Percentiles rank a stretch among this genome's conserved stretches.
These are phyloP conservation scores for Knipowitschia caucasica DNA, from an alignment of 2,797 vertebrate species.

Conservation along the genomic window DNA sequence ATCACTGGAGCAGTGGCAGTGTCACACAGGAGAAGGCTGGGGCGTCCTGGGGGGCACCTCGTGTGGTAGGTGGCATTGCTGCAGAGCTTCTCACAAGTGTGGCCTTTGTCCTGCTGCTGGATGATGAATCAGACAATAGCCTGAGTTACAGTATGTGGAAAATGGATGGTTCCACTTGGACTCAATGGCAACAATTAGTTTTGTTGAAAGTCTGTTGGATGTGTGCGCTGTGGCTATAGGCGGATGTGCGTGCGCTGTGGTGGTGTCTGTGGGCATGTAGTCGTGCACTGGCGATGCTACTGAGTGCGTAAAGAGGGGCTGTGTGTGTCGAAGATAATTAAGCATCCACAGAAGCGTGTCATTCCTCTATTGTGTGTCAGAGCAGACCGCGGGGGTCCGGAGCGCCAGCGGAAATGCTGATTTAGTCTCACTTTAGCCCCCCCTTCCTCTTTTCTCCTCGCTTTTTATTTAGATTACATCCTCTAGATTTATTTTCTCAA, in stretches of 20 bases:
- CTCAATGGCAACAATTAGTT: slow-evolving; percentile 42
- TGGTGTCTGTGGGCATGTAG: slow-evolving; percentile 14
- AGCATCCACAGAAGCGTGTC: slow-evolving; percentile 69
- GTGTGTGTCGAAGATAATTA: slow-evolving; percentile 68
- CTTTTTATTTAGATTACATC: slow-evolving; percentile 51
- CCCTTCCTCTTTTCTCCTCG: slow-evolving; percentile 33
- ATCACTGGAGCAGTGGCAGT: neutral
- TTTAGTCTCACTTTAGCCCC: slow-evolving; percentile 67
- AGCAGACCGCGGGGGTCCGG: slow-evolving; percentile 44
- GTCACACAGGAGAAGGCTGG: slow-evolving; percentile 5
- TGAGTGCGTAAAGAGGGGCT: slow-evolving; percentile 26
- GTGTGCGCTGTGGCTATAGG: slow-evolving; percentile 11
- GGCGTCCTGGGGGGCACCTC: slow-evolving; percentile 38
- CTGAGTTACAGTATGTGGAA: slow-evolving; percentile 31
- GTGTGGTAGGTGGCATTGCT: slow-evolving; percentile 17
- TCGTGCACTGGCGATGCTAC: slow-evolving; percentile 26
- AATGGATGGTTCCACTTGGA: slow-evolving; percentile 24
- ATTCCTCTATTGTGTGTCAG: slow-evolving; percentile 68
- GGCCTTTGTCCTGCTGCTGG: slow-evolving; percentile 13
- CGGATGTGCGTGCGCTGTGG: neutral
- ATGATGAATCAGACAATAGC: slow-evolving; percentile 11
- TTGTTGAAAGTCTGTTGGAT: slow-evolving; percentile 35
- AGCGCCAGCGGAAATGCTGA: slow-evolving; percentile 71
- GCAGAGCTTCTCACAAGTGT: neutral
- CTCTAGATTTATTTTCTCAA: slow-evolving; percentile 28